Base-by-base conservation (phyloP, 2,888 invertebrate genomes). In the Andrena haemorrhoa region DNA sequence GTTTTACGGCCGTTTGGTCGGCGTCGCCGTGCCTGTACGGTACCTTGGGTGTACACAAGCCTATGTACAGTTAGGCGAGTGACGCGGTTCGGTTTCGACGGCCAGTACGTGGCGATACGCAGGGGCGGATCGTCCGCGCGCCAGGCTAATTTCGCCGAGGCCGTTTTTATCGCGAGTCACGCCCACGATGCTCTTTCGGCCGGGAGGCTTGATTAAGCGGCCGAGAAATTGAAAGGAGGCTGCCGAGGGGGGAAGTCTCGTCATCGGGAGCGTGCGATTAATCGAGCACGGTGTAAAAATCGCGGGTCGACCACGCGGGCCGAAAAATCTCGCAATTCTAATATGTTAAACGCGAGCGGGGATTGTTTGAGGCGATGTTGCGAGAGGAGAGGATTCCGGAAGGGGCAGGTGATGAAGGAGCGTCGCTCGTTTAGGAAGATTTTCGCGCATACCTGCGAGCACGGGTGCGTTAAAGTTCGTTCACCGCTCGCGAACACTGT, bases 1-100 rank as follows among this genome's bases (percentile, higher is more conserved):
- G 81, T 88, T 88, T 88, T 88, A 88, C 88, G 88, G 84, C 63
- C 86, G 86, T 87, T 85, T 78, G 84, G 87, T 77, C 73, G 80
- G 51, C 51, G 51, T 51, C 75, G 77, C 71, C 76, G 80, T 85
- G 81, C 78, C 82, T 85, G 76, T 85, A 88, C 88, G 85, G 88
- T 87, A 87, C 86, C 79, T 78, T 41, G 78, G 61, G 70, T 74
- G 79, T 66, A 88, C 85, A 86, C 85, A 80, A 84, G 89, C 85
- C 81, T 88, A 90, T 89, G 91, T 92, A 92, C 92, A 92, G 92
- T 92, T 92, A 92, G 89, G 79, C 91, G 92, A 90, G 90, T 92
- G 92, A 92, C 92, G 92, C 89, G 90, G 86, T 87, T 92, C 86
- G 87, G 90, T 91, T 91, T 91, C 91, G 90, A 90, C 89, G 89